Conservation (phyloP, 1,140 invertebrate genomes). For the Drosophila suzukii region DNA sequence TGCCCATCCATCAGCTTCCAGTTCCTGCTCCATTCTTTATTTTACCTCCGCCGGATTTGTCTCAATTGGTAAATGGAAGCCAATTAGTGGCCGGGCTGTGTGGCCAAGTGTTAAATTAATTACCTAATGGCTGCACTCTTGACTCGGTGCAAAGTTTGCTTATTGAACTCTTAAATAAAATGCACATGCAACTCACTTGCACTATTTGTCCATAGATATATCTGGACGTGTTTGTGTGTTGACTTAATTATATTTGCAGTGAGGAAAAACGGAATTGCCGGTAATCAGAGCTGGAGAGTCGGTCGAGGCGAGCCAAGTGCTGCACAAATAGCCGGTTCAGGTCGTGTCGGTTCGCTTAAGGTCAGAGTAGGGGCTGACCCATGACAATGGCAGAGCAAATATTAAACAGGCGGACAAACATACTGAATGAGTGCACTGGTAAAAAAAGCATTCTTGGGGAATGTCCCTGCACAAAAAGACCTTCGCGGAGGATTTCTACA, state of each 20-base stretch:
- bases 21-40: conserved; percentile 18
- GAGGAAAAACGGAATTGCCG: conserved; percentile 69
- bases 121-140: conserved; percentile 71
- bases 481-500: neutral
- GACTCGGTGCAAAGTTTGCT: conserved; percentile 36
- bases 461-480: neutral
- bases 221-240: conserved; percentile 31
- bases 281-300: conserved; percentile 61
- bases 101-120: conserved; percentile 79
- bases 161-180: conserved; percentile 78
- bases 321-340: conserved; percentile 65
- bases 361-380: conserved; percentile 23
- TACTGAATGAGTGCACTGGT: conserved; percentile 1
- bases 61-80: conserved; percentile 71
- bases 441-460: neutral
- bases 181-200: conserved; percentile 52
- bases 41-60: conserved; percentile 20
- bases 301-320: conserved; percentile 59
- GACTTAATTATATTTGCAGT: conserved; percentile 76
- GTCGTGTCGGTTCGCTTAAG: conserved; percentile 32
- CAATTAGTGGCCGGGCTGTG: conserved; percentile 67
- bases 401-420: conserved; percentile 52
- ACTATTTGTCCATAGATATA: conserved; percentile 42
- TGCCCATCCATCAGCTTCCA: conserved; percentile 4
- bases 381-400: conserved; percentile 72